A percentile compares a stretch with the other conserved stretches of the same genome.
phyloP scores from a whole-genome alignment of 2,888 invertebrate genomes.

The Eupithecia exiguata region DNA sequence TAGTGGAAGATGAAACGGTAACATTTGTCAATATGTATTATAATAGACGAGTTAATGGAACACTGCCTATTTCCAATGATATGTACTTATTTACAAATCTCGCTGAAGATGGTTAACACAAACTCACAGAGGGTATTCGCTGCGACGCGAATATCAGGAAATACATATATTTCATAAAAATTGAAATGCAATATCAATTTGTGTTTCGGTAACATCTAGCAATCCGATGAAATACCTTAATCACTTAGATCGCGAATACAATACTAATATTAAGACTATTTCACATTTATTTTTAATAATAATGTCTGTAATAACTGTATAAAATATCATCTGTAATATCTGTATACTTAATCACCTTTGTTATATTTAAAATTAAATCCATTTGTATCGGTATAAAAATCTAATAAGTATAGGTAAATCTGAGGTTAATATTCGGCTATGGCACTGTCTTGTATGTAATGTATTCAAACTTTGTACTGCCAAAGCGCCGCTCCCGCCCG shows the following conservation, averaged over 20 bases:
- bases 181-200: conserved; percentile 50
- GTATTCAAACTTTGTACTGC: conserved; percentile 79
- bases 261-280: conserved; percentile 80
- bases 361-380: conserved; percentile 84
- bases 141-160: neutral
- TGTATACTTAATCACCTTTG: conserved; percentile 84
- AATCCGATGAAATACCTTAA: conserved; percentile 43
- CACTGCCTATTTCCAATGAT: conserved; percentile 74
- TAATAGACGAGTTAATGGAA: conserved; percentile 42
- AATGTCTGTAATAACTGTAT: conserved; percentile 84
- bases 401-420: conserved; percentile 79
- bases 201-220: conserved; percentile 31
- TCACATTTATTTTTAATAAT: conserved; percentile 80
- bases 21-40: conserved; percentile 43
- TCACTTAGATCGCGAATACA: conserved; percentile 69
- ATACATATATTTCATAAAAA: conserved; percentile 48
- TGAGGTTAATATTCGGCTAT: conserved; percentile 81
- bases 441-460: conserved; percentile 76
- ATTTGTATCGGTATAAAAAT: conserved; percentile 84
- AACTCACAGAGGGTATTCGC: conserved; percentile 32
- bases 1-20: conserved; percentile 47
- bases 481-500: conserved; percentile 61
- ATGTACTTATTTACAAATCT: conserved; percentile 75
- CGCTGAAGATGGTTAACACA: conserved; percentile 51
- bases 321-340: conserved; percentile 85